Evolutionary conservation across 2,113 vertebrate species (phyloP).

Genomic region (Cynocephalus volans): DNA sequence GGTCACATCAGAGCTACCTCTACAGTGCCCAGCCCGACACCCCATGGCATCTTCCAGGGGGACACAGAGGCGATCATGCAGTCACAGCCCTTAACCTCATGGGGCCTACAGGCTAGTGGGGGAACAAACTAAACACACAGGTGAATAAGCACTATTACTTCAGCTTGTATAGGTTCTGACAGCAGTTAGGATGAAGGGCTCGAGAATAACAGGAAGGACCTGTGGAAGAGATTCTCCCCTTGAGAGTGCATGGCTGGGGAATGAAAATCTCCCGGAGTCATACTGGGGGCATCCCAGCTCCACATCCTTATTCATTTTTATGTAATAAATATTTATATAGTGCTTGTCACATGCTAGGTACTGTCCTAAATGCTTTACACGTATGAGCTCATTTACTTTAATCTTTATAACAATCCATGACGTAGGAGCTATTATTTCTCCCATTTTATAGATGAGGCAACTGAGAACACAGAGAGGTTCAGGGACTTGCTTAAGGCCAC

Average conservation of each 20-base stretch:
- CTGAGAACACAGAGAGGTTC: not conserved
- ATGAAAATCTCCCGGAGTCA: not conserved
- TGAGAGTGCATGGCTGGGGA: rapidly evolving
- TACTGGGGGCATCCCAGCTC: not conserved
- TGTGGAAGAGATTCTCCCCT: not conserved
- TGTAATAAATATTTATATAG: not conserved
- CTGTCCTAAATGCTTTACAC: not conserved
- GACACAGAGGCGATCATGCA: not conserved
- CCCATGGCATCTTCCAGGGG: not conserved
- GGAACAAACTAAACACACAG: not conserved
- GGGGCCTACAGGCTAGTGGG: not conserved
- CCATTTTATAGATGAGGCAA: not conserved
- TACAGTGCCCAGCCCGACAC: not conserved
- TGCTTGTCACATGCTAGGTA: not conserved
- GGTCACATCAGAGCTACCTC: not conserved
- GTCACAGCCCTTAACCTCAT: not conserved
- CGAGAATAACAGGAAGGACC: not conserved
- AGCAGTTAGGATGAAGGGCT: not conserved
- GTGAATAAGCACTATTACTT: not conserved
- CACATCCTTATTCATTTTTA: not conserved
- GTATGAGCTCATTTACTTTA: not conserved
- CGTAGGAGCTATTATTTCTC: not conserved
- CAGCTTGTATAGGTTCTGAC: not conserved
- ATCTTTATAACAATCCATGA: not conserved
- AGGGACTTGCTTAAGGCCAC: not conserved